phyloP scores from a whole-genome alignment of 2,888 invertebrate species.

The Sylvicola fuscatus region DNA sequence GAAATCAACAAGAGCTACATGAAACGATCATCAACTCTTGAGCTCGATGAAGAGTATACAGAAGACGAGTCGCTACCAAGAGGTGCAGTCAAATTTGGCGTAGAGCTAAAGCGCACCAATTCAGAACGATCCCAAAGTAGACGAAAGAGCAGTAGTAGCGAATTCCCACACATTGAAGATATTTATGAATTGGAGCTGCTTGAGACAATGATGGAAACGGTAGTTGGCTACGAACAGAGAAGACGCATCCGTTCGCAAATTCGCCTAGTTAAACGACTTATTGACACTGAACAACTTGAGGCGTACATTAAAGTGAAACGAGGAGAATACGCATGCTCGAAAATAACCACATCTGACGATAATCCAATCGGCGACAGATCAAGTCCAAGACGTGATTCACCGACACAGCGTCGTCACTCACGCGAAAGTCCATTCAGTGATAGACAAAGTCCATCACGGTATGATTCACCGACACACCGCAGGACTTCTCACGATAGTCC shows the following conservation, averaged over 20 bases:
- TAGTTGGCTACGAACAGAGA: slow-evolving; percentile 55
- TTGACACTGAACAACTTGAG: slow-evolving; percentile 8
- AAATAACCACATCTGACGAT: slow-evolving; percentile 7
- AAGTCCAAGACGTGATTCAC: too few species aligned
- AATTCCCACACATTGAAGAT: slow-evolving; percentile 39
- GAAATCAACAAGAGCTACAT: slow-evolving; percentile 17
- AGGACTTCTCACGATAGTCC: too few species aligned
- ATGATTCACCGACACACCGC: too few species aligned
- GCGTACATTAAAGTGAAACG: slow-evolving; percentile 9
- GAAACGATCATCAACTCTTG: neutral
- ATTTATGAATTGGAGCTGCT: slow-evolving; percentile 48
- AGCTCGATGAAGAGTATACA: slow-evolving; percentile 16
- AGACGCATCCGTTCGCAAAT: slow-evolving; percentile 59
- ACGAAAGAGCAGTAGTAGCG: slow-evolving; percentile 27
- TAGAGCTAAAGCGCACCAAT: slow-evolving; percentile 38
- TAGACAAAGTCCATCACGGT: too few species aligned
- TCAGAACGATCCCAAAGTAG: slow-evolving; percentile 20
- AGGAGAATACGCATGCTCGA: slow-evolving; percentile 15
- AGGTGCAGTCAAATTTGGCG: slow-evolving; percentile 43
- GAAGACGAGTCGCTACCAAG: slow-evolving; percentile 17
- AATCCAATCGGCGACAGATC: neutral
- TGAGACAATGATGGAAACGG: slow-evolving; percentile 54
- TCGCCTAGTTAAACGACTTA: slow-evolving; percentile 43
- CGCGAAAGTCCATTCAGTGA: too few species aligned
- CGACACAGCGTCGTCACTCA: too few species aligned